Percentiles rank a stretch among this genome's conserved stretches.
These are phyloP conservation scores for Isaurus tuberculatus DNA, from an alignment of 92 coral and sea anemone species.

Conservation along the genomic window DNA sequence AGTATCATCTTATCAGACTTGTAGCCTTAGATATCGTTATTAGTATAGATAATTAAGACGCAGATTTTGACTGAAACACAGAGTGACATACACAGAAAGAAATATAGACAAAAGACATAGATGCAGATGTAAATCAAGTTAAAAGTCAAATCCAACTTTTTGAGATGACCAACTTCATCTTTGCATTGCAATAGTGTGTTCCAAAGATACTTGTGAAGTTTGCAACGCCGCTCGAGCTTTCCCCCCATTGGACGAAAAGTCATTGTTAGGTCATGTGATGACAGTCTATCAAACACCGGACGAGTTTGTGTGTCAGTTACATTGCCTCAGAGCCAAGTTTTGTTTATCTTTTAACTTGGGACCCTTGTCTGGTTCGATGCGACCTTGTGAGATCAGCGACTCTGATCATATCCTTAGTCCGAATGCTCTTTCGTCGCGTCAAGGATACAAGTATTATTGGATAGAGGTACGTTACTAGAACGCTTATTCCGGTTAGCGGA, in stretches of 20 bases:
- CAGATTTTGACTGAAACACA: too few species aligned
- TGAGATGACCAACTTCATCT: neutral
- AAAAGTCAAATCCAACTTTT: too few species aligned
- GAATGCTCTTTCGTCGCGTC: constrained; percentile 5
- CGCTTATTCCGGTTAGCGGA: too few species aligned
- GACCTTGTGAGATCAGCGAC: constrained; percentile 37
- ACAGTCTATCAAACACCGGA: neutral
- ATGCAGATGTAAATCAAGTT: too few species aligned
- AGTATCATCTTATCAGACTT: too few species aligned
- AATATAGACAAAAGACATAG: too few species aligned
- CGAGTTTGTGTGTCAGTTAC: constrained; percentile 6
- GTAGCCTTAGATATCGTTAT: too few species aligned
- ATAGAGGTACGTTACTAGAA: neutral
- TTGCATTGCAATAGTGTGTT: neutral
- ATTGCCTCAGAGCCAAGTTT: neutral
- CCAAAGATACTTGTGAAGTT: neutral
- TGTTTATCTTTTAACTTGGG: constrained; percentile 39
- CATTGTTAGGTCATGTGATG: constrained; percentile 30
- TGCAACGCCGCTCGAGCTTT: neutral
- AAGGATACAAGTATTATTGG: constrained; percentile 19
- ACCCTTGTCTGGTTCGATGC: neutral
- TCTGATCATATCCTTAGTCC: constrained; percentile 10
- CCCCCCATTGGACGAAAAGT: neutral
- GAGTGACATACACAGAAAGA: too few species aligned
- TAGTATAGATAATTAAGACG: too few species aligned